These are phyloP conservation scores for Chironomus tepperi DNA, from an alignment of 1,140 invertebrate genomes.

Conservation along the genomic window DNA sequence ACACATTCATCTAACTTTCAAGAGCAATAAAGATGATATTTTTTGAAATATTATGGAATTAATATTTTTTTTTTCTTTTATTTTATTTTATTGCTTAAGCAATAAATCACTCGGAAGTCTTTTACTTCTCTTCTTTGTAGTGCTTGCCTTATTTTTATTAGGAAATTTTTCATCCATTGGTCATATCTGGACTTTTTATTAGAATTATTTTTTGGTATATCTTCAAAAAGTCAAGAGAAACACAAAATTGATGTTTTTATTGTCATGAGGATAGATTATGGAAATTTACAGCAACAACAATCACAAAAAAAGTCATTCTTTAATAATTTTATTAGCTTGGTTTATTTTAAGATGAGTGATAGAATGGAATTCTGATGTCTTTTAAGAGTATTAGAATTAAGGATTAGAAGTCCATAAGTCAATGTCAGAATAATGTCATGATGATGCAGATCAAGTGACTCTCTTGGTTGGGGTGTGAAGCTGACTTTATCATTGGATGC, in stretches of 20 bases:
- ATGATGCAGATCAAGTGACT: too few relatives aligned
- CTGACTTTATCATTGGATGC: too few relatives aligned
- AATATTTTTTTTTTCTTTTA: constrained; percentile 10
- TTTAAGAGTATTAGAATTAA: too few relatives aligned
- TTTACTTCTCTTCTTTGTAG: background rate
- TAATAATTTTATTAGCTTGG: too few relatives aligned
- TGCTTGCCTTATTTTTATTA: background rate
- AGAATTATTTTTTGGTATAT: background rate
- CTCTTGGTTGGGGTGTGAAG: too few relatives aligned
- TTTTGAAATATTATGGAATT: constrained; percentile 14
- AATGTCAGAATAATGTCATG: too few relatives aligned
- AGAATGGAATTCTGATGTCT: too few relatives aligned
- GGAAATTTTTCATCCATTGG: background rate
- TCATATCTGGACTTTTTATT: constrained; percentile 2
- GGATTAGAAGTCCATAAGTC: too few relatives aligned
- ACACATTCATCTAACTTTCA: background rate
- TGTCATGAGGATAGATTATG: constrained; percentile 12
- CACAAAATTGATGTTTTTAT: constrained; percentile 9
- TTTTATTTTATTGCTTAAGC: constrained; percentile 3
- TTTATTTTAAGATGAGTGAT: too few relatives aligned
- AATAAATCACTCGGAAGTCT: constrained; percentile 12
- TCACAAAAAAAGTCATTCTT: too few relatives aligned
- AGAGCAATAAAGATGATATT: constrained; percentile 9
- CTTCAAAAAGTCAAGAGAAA: too few relatives aligned
- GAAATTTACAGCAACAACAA: background rate